These are phyloP conservation scores for Xerus inauris DNA, from an alignment of 2,113 vertebrate species.

Conservation along the genomic window DNA sequence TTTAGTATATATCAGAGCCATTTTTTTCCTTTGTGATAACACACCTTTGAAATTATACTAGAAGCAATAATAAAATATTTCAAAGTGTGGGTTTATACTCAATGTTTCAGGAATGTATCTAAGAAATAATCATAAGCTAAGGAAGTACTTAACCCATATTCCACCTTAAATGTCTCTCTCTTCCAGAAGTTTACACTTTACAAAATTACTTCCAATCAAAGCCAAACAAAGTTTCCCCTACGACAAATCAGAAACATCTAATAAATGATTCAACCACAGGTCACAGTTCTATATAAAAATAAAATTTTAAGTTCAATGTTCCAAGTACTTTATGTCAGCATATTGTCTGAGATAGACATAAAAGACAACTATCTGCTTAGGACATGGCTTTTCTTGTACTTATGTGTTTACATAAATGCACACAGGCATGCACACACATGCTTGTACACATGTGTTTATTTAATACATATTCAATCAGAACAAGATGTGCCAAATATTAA, in stretches of 20 bases:
- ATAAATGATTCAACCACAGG: background rate
- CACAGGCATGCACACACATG: background rate
- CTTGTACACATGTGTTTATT: background rate
- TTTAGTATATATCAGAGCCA: background rate
- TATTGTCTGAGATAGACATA: background rate
- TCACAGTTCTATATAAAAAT: background rate
- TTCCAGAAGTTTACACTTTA: background rate
- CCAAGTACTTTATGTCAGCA: background rate
- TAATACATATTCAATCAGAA: background rate
- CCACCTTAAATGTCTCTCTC: background rate
- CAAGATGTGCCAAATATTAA: background rate
- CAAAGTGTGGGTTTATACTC: background rate
- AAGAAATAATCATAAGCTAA: conserved; percentile 21
- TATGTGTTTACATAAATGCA: background rate
- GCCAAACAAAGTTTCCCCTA: background rate
- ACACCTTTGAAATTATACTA: background rate
- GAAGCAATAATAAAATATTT: conserved; percentile 37
- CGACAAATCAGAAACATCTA: background rate
- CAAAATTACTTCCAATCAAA: background rate
- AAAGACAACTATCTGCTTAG: background rate
- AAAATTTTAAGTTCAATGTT: background rate
- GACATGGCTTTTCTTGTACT: background rate
- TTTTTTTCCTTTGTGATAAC: background rate
- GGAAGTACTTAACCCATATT: background rate
- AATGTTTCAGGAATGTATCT: background rate